phyloP scores from a whole-genome alignment of 2,797 vertebrate genomes.

The Acestrorhynchus altus region DNA sequence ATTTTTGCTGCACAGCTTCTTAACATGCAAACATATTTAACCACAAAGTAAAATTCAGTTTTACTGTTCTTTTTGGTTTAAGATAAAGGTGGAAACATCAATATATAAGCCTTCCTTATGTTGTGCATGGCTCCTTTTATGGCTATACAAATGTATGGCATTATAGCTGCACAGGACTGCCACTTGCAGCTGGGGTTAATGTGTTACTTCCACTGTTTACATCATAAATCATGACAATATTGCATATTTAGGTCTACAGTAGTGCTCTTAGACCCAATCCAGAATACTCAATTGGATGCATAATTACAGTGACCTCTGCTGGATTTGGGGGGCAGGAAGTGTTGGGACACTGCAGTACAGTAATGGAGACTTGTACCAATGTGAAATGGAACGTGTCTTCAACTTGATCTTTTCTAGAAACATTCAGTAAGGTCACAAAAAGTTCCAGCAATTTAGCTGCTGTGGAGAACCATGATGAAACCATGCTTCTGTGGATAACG shows the following conservation, averaged over 20 bases:
- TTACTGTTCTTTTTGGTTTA: background rate
- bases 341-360: background rate
- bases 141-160: background rate
- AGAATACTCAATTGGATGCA: background rate
- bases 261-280: background rate
- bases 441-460: conserved; percentile 1
- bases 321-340: conserved; percentile 24
- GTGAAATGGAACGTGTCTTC: background rate
- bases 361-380: background rate
- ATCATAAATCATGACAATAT: conserved; percentile 7
- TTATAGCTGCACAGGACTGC: background rate
- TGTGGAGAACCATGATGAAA: background rate
- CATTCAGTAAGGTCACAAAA: background rate
- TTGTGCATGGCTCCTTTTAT: background rate
- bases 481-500: background rate
- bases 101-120: background rate
- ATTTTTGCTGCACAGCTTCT: background rate
- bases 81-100: background rate
- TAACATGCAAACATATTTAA: conserved; percentile 22
- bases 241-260: background rate
- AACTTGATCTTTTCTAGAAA: background rate
- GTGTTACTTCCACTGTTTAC: background rate
- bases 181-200: conserved; percentile 1
- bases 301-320: conserved; percentile 52
- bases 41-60: background rate